These are phyloP conservation scores for Graphium colonna DNA, from an alignment of 2,888 invertebrate genomes.

Conservation along the genomic window DNA sequence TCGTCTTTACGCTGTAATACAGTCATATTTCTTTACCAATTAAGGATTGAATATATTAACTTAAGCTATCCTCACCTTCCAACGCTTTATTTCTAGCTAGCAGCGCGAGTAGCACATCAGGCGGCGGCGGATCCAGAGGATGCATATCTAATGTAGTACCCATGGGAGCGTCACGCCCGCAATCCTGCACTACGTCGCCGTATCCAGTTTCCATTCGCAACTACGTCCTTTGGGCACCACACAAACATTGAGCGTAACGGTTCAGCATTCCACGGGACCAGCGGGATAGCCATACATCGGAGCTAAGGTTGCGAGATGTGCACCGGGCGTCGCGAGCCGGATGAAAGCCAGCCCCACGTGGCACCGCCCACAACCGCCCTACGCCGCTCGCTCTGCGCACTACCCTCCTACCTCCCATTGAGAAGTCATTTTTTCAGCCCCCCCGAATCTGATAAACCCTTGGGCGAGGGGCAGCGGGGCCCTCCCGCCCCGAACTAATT, in stretches of 20 bases:
- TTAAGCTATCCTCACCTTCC: slow-evolving; percentile 85
- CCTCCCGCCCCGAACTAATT: slow-evolving; percentile 80
- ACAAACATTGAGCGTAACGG: slow-evolving; percentile 42
- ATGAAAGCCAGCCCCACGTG: slow-evolving; percentile 60
- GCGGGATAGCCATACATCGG: slow-evolving; percentile 46
- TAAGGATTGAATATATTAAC: too few relatives aligned
- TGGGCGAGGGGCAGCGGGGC: slow-evolving; percentile 53
- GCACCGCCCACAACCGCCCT: slow-evolving; percentile 76
- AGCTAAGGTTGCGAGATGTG: slow-evolving; percentile 40
- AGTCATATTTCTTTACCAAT: too few relatives aligned
- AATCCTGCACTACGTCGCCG: slow-evolving; percentile 52
- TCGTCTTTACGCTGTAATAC: too few relatives aligned
- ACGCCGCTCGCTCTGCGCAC: slow-evolving; percentile 52
- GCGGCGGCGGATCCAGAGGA: slow-evolving; percentile 82
- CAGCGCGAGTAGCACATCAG: slow-evolving; percentile 91
- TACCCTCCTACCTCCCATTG: slow-evolving; percentile 74
- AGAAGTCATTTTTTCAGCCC: slow-evolving; percentile 76
- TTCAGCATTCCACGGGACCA: slow-evolving; percentile 47
- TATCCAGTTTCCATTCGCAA: slow-evolving; percentile 53
- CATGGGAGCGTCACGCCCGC: slow-evolving; percentile 50
- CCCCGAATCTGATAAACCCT: slow-evolving; percentile 77
- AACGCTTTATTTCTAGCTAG: slow-evolving; percentile 92
- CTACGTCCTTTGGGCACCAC: slow-evolving; percentile 49
- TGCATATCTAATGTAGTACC: slow-evolving; percentile 63
- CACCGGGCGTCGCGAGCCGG: slow-evolving; percentile 52